Evolutionary conservation across 2,113 vertebrate genomes (phyloP).

Genomic region (Cyanoramphus novaezelandiae): DNA sequence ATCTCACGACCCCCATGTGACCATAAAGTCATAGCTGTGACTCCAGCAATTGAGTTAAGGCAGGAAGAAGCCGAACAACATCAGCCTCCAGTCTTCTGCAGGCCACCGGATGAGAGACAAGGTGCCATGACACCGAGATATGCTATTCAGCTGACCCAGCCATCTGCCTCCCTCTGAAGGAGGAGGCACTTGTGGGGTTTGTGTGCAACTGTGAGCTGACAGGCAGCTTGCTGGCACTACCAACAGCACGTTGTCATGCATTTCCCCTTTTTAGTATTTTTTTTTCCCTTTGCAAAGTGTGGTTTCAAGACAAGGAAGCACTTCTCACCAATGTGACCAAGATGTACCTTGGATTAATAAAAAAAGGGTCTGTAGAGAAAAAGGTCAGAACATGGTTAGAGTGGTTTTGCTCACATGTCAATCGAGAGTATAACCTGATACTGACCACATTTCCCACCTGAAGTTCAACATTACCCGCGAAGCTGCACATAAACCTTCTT

Average conservation of each 20-base stretch:
- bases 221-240: not conserved
- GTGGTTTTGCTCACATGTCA: not conserved
- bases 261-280: not conserved
- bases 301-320: not conserved
- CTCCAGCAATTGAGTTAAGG: not conserved
- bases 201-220: not conserved
- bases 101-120: not conserved
- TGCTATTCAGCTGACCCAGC: not conserved
- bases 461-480: not conserved
- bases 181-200: not conserved
- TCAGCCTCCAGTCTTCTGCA: not conserved
- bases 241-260: accelerated
- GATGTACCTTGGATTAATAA: not conserved
- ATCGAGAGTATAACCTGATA: accelerated
- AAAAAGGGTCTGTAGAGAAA: not conserved
- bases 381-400: not conserved
- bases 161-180: not conserved
- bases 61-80: not conserved
- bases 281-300: not conserved
- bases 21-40: slow-evolving; percentile 14
- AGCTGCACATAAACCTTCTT: not conserved
- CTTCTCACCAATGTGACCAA: not conserved
- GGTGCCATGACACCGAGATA: not conserved
- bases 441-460: not conserved
- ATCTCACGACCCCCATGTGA: slow-evolving; percentile 49